Evolutionary conservation across 2,797 vertebrate species (phyloP), one percentile per base, ranked within the genome.

Genomic region (Sebastes minor): DNA sequence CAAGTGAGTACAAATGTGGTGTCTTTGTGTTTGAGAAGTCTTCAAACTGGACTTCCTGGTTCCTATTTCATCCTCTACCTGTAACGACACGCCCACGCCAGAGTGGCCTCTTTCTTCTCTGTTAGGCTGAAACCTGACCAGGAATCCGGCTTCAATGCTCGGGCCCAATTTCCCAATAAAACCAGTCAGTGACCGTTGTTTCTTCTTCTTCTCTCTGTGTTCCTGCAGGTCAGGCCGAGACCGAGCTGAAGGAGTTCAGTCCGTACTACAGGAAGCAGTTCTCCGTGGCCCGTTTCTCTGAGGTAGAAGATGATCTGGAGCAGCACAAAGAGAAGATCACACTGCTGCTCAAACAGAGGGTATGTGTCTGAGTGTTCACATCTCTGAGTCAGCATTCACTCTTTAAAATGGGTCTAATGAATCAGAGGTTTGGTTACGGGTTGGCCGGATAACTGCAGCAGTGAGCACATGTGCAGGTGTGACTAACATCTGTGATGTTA

Each of bases 201-300:
- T 8, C 2, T 5, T 10, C 6, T 28, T 22, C 25, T 22, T 35
- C 3, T 33, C 18, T 67, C 8, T 12, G 3, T 77, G 69, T 57
- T 0, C 9, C 20, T 78, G 56, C 87, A 99, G 98, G 89, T 5
- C 94, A 95, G 86, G 96, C 95, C 1, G 95, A 98, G 80, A 95
- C 95, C 0, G 87, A 92, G 83, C 95, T 99, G 85, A 96, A 93
- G 75, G 95, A 94, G 65, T 98, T 99, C 85, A 90, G 95, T 53
- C 94, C 95, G 0, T 96, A 95, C 91, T 99, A 98, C 92, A 96
- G 81, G 64, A 96, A 95, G 57, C 98, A 99, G 89, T 96, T 97
- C 2, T 88, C 90, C 0, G 94, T 97, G 94, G 95, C 96, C 23
- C 97, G 95, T 69, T 96, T 97, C 91, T 91, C 89, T 49, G 91